These are phyloP conservation scores for Mylabris sibirica DNA, from an alignment of 2,888 invertebrate species.

Conservation along the genomic window DNA sequence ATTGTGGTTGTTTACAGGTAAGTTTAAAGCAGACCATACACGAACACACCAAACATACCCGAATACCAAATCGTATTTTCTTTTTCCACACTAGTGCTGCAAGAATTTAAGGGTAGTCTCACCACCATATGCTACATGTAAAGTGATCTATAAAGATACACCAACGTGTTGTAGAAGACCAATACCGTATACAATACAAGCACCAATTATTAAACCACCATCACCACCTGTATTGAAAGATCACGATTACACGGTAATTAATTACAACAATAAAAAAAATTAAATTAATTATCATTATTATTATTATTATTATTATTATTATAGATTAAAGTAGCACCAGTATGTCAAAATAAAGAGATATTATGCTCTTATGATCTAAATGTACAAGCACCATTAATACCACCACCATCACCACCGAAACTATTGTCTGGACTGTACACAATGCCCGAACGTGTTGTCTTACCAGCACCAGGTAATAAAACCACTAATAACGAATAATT, in stretches of 20 bases:
- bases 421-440: conserved; percentile 46
- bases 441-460: conserved; percentile 51
- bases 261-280: not conserved
- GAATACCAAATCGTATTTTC: conserved; percentile 33
- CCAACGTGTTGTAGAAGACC: conserved; percentile 19
- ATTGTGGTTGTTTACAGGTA: conserved; percentile 58
- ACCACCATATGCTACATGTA: conserved; percentile 45
- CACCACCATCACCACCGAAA: conserved; percentile 20
- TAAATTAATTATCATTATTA: too few species aligned
- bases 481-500: too few species aligned
- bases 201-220: conserved; percentile 15
- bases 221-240: conserved; percentile 24
- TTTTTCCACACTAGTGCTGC: too few species aligned
- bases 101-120: conserved; percentile 52
- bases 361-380: conserved; percentile 2
- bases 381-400: conserved; percentile 44
- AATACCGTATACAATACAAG: not conserved
- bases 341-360: conserved; percentile 10
- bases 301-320: too few species aligned
- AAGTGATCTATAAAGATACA: conserved; percentile 51
- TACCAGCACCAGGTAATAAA: conserved; percentile 34
- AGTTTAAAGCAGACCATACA: conserved; percentile 34
- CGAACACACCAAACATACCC: not conserved
- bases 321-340: conserved; percentile 12
- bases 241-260: conserved; percentile 32